Base-by-base conservation (phyloP, 2,888 invertebrate species). In the Eupithecia abbreviata region DNA sequence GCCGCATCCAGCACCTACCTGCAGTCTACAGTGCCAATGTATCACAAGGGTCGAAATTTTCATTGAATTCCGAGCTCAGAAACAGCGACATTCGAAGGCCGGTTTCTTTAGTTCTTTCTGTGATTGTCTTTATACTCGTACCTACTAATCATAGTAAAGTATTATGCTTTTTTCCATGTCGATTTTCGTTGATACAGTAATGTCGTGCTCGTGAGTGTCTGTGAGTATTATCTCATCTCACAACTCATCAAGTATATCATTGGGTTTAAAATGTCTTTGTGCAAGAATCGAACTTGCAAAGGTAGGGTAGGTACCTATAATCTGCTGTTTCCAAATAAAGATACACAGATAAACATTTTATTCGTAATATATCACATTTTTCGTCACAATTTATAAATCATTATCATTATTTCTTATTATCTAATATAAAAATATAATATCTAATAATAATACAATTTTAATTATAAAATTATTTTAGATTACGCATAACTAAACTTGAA, bases 261-360 rank as follows among this genome's bases (percentile, higher is more conserved):
- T 30, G 18, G 4, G 10, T 18, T 30, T 58, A 10, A 30, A 58
- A 30, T 10, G 4, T 10, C 10, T 58, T 18, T 18, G 58, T 18
- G 58, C n/a, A 55, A 58, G 58, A 18, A 58, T 58, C 58, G 58
- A 58, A 58, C 58, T 58, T 58, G 58, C 58, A 58, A 58, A 58
- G 18, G 18, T 30, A 18, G 18, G 3, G 58, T 58, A 10, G n/a
- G n/a, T 15, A n/a, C 4, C 6, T n/a, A 55, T 18, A 3, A 7
- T 55, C 55, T 18, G 4, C 18, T 58, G 18, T 58, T 58, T 58
- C 18, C 3, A 30, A 30, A 30, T 30, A 30, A 30, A 30, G 30
- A 30, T 30, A 30, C 30, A 30, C 30, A 30, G 30, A 30, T 30
- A 30, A 30, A 30, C 30, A 30, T 30, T 30, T 30, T 30, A 30